A percentile compares a stretch with the other conserved stretches of the same genome.
phyloP scores from a whole-genome alignment of 1,140 invertebrate genomes.

The Latrodectus geometricus region DNA sequence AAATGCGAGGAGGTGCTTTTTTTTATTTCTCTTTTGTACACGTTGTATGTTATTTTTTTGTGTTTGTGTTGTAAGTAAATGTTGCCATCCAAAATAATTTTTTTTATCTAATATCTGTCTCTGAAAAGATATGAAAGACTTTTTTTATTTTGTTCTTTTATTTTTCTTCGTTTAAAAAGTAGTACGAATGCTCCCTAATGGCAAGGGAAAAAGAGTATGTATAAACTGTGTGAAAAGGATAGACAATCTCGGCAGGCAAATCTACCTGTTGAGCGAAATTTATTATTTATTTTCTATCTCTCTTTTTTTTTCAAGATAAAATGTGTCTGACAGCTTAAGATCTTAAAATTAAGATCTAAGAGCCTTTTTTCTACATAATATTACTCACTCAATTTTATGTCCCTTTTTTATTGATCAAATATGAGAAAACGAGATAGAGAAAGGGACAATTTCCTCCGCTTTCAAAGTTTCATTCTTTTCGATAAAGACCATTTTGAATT shows the following conservation, averaged over 20 bases:
- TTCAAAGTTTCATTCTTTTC: too few species aligned
- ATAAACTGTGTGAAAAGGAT: conserved; percentile 9
- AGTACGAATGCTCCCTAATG: conserved; percentile 41
- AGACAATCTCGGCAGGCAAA: not conserved
- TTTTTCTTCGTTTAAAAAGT: not conserved
- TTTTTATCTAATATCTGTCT: not conserved
- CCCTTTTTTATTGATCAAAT: too few species aligned
- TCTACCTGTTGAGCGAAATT: not conserved
- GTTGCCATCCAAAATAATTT: conserved; percentile 15
- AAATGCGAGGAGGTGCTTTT: not conserved
- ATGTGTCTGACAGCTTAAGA: too few species aligned
- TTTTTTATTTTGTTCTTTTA: conserved; percentile 15
- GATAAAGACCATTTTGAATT: too few species aligned
- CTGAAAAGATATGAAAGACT: conserved; percentile 15
- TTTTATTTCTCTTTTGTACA: not conserved
- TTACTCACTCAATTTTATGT: too few species aligned
- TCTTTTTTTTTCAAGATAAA: too few species aligned
- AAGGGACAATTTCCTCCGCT: too few species aligned
- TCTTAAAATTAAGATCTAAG: too few species aligned
- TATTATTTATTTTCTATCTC: not conserved
- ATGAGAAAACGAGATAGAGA: too few species aligned
- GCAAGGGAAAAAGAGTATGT: not conserved
- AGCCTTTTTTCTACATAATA: too few species aligned
- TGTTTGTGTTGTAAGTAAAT: conserved; percentile 57
- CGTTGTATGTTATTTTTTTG: conserved; percentile 7